Evolutionary conservation across 1,140 invertebrate genomes (phyloP), one percentile per base, ranked within the genome.

Genomic region (Zaprionus taronus): DNA sequence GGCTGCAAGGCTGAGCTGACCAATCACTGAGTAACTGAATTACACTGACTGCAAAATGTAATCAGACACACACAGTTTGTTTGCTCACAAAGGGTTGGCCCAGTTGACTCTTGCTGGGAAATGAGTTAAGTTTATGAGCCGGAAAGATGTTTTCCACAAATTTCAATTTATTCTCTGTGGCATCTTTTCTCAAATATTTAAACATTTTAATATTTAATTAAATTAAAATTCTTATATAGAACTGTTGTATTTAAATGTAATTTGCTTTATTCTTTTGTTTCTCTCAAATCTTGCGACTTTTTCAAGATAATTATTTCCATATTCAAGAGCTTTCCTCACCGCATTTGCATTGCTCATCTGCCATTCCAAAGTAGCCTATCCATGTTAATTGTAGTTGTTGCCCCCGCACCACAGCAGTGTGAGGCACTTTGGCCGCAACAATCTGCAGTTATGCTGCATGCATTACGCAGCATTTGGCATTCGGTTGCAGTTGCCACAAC

Each of bases 391-490:
- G 41, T 17, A 47, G 15, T 22, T 62, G 41, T 20, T 44, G 31
- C 3, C 17, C 9, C 60, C 22, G 38, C 22, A 24, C 36, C 34
- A 28, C 22, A 60, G 31, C 22, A 63, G 31, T 36, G 66, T 14
- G 14, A 47, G 36, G 60, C 41, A 44, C 36, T n/a, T 31, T 34
- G 63, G 77, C 71, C 73, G 68, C 80, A 80, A 72, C 79, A 76
- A 83, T 89, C 84, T 87, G 74, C 75, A 72, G 72, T 81, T 75
- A 64, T 89, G 77, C 75, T 81, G 84, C 83, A 89, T 87, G 77
- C 78, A 89, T 87, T 87, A 87, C 81, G 83, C 73, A 77, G 79
- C 62, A 83, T 83, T 85, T 80, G 80, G 83, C 72, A 68, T 55
- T 84, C 76, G 57, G 24, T 36, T 36, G 72, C 81, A 82, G 36